Percentiles rank a stretch among this genome's conserved stretches.
Conservation (phyloP, 2,797 vertebrate species). For the Silurus lanzhouensis region DNA sequence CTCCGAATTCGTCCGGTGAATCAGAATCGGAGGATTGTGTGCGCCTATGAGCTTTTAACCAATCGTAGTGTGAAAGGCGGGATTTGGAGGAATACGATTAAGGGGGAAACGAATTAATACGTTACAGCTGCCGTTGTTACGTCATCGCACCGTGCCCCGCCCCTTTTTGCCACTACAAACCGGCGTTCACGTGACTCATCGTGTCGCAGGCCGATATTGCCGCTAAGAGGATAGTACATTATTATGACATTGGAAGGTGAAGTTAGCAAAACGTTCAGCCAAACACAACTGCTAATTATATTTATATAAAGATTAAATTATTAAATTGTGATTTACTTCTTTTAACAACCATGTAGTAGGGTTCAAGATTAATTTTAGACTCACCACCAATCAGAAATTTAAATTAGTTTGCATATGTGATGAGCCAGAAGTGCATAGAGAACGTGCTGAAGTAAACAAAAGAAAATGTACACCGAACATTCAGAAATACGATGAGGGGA, state of each 20-base stretch:
- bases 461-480: not conserved
- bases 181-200: slow-evolving; percentile 62
- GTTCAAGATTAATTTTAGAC: not conserved
- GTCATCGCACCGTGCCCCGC: slow-evolving; percentile 59
- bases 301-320: no score
- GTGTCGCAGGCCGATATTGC: not conserved
- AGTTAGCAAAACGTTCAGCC: not conserved
- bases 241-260: slow-evolving; percentile 6
- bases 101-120: not conserved
- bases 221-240: not conserved
- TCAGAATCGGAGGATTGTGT: not conserved
- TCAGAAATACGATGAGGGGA: no score
- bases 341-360: not conserved
- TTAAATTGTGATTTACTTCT: not conserved
- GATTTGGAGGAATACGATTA: slow-evolving; percentile 6
- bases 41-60: not conserved
- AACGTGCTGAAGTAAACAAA: not conserved
- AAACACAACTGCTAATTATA: not conserved
- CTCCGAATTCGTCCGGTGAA: not conserved
- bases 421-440: not conserved
- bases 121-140: slow-evolving; percentile 31
- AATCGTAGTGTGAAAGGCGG: not conserved
- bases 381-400: not conserved
- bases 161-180: slow-evolving; percentile 42
- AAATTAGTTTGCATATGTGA: not conserved